Evolutionary conservation across 2,113 vertebrate species (phyloP).

Genomic region (Montifringilla adamsi): DNA sequence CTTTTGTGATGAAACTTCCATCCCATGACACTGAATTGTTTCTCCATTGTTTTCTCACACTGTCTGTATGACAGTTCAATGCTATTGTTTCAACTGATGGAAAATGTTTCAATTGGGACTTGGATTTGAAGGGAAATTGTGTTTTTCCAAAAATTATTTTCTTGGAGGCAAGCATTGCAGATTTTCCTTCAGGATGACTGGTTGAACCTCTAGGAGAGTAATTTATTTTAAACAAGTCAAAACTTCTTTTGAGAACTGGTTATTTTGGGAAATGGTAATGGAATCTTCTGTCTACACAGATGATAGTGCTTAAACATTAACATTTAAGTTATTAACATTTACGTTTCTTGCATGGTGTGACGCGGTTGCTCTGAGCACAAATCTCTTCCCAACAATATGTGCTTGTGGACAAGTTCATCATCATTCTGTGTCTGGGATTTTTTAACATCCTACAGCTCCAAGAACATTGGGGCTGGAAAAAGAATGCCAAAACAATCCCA

Average conservation of each 20-base stretch:
- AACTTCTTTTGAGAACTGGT: not conserved
- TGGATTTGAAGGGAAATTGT: not conserved
- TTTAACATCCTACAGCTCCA: not conserved
- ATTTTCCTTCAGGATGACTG: not conserved
- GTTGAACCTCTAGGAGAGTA: not conserved
- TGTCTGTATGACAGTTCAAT: not conserved
- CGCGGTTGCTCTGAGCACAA: not conserved
- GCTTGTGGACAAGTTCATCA: not conserved
- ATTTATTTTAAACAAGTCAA: not conserved
- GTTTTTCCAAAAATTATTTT: not conserved
- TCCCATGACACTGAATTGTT: not conserved
- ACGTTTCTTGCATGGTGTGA: not conserved
- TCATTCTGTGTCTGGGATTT: not conserved
- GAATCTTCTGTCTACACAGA: not conserved
- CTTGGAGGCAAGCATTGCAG: not conserved
- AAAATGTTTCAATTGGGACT: not conserved
- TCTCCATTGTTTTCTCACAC: not conserved
- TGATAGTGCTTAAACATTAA: not conserved
- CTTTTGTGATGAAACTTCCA: not conserved
- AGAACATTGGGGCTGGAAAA: not conserved
- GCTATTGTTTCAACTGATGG: not conserved
- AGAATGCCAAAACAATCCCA: not conserved
- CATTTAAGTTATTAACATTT: not conserved
- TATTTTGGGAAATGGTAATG: not conserved
- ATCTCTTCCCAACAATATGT: not conserved